A percentile compares a stretch with the other conserved stretches of the same genome.
phyloP scores from a whole-genome alignment of 2,113 vertebrate species.

The Tenebrosternarchus preto region DNA sequence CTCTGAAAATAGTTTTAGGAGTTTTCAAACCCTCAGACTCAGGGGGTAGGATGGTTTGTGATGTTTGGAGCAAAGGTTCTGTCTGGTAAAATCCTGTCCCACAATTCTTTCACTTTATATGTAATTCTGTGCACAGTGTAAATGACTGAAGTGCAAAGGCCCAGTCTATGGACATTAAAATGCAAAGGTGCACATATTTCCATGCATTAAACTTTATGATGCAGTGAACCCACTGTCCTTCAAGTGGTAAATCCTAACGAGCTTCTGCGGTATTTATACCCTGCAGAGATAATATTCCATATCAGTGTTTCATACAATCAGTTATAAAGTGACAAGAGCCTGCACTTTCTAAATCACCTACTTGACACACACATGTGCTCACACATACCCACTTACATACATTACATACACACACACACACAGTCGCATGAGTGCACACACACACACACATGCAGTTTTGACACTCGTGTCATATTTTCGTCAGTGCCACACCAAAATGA shows the following conservation, averaged over 20 bases:
- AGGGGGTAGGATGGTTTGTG: too few species aligned
- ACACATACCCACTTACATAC: slow-evolving; percentile 37
- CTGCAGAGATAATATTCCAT: slow-evolving; percentile 70
- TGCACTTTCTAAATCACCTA: slow-evolving; percentile 29
- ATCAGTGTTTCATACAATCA: slow-evolving; percentile 69
- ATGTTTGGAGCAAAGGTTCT: background rate
- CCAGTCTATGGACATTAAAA: slow-evolving; percentile 78
- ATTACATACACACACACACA: slow-evolving; percentile 12
- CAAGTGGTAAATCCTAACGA: slow-evolving; percentile 78
- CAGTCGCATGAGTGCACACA: slow-evolving; percentile 13
- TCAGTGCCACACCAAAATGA: slow-evolving; percentile 96
- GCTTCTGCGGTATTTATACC: slow-evolving; percentile 74
- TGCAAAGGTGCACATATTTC: slow-evolving; percentile 79
- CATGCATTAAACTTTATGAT: slow-evolving; percentile 80
- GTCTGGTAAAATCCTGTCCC: background rate
- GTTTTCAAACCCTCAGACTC: background rate
- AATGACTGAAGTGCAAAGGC: slow-evolving; percentile 76
- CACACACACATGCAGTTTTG: slow-evolving; percentile 30
- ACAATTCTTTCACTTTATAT: slow-evolving; percentile 12
- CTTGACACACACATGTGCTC: slow-evolving; percentile 26
- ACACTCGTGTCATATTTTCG: slow-evolving; percentile 81
- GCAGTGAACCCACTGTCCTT: slow-evolving; percentile 77
- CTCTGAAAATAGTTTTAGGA: background rate
- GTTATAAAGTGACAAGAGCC: slow-evolving; percentile 33
- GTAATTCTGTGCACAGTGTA: slow-evolving; percentile 45